Evolutionary conservation across 2,113 vertebrate species (phyloP).

Genomic region (Felis catus): DNA sequence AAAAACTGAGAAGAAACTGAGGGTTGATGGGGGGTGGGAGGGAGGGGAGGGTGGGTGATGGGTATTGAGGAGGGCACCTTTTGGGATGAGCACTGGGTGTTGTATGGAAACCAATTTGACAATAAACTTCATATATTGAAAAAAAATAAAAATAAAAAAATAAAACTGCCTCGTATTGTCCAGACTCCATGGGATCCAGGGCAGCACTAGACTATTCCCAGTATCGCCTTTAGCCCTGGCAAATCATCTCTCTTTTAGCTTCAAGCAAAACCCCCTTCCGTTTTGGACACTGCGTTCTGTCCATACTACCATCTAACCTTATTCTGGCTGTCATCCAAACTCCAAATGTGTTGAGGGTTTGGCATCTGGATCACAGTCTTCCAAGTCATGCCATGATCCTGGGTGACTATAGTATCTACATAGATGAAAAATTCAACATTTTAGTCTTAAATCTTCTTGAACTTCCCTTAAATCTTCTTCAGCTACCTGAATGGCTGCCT

Average conservation of each 20-base stretch:
- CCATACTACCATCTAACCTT: not conserved
- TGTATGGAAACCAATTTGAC: no score
- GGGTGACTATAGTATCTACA: not conserved
- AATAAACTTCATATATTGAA: no score
- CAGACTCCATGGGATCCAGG: not conserved
- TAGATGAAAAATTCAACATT: not conserved
- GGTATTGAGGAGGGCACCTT: no score
- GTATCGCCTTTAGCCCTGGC: not conserved
- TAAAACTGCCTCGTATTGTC: not conserved
- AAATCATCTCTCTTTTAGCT: not conserved
- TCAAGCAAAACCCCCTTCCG: not conserved
- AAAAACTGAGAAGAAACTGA: no score
- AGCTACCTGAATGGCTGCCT: accelerated
- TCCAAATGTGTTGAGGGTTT: not conserved
- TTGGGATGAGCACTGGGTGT: no score
- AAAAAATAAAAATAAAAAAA: no score
- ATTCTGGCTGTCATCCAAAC: not conserved
- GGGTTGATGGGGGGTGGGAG: no score
- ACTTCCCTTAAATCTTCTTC: not conserved
- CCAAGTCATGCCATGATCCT: not conserved
- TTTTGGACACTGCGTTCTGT: not conserved
- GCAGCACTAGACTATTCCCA: no score
- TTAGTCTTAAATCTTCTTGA: not conserved
- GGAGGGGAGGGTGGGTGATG: no score
- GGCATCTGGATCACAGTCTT: not conserved